These are phyloP conservation scores for Zosterops borbonicus DNA, from an alignment of 2,113 vertebrate species.

Conservation along the genomic window DNA sequence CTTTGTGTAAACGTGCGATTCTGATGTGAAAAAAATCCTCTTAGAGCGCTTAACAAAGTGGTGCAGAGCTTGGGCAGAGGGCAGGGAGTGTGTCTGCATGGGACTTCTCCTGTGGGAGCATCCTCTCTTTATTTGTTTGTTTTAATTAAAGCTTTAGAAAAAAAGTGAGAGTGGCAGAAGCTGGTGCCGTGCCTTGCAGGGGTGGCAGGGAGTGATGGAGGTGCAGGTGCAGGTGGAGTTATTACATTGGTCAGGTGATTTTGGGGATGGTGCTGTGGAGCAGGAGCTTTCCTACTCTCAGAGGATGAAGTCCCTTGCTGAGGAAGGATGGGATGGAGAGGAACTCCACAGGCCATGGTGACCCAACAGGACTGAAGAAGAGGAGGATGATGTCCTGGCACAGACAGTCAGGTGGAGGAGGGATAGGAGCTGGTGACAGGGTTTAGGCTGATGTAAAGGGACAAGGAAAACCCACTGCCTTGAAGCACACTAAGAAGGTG, in stretches of 20 bases:
- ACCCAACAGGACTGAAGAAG: background rate
- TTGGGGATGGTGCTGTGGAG: background rate
- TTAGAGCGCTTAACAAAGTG: background rate
- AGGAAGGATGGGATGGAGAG: background rate
- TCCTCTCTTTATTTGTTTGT: background rate
- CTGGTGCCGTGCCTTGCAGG: background rate
- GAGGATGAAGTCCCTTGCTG: background rate
- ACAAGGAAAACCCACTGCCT: background rate
- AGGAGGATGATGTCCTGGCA: background rate
- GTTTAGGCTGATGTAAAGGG: background rate
- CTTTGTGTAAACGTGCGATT: background rate
- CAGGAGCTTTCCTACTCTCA: background rate
- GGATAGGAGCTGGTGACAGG: background rate
- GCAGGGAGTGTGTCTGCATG: background rate
- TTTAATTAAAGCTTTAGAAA: background rate
- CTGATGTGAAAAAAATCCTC: background rate
- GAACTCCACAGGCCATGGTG: fast-evolving
- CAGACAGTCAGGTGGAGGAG: background rate
- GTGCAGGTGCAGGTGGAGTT: background rate
- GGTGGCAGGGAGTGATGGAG: background rate
- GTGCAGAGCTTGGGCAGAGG: background rate
- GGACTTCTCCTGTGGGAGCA: background rate
- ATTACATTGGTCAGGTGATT: background rate
- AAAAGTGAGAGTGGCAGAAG: background rate
- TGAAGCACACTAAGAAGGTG: background rate